A percentile compares a stretch with the other conserved stretches of the same genome.
Evolutionary conservation across 1,140 invertebrate genomes (phyloP).

Genomic region (Drosophila willistoni): DNA sequence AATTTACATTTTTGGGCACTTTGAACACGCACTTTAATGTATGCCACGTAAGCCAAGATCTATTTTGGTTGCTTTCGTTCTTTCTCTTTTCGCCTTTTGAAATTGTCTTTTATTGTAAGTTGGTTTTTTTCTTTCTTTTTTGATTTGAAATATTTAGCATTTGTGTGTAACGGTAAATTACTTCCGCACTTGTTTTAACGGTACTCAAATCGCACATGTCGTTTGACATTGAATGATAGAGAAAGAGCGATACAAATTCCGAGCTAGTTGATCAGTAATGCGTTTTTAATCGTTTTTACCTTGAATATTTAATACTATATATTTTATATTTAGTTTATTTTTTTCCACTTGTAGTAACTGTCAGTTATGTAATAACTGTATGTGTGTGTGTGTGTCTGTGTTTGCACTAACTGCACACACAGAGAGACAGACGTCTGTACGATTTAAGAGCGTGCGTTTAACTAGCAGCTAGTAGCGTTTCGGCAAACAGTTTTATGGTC

Average conservation of each 20-base stretch:
- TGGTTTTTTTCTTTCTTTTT: no score
- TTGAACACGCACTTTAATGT: constrained; percentile 73
- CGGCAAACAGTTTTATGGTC: constrained; percentile 54
- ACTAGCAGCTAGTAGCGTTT: constrained; percentile 35
- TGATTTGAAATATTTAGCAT: constrained; percentile 6
- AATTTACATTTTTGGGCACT: constrained; percentile 66
- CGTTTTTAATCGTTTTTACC: constrained; percentile 52
- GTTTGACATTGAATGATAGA: constrained; percentile 57
- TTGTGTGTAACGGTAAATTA: constrained; percentile 59
- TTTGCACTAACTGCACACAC: not conserved
- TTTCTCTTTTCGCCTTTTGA: not conserved
- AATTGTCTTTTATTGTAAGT: not conserved
- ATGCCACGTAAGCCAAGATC: constrained; percentile 67
- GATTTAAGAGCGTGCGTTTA: constrained; percentile 45
- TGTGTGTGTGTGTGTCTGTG: constrained; percentile 28
- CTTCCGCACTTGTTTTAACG: constrained; percentile 74
- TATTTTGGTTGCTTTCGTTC: not conserved
- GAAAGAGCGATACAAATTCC: not conserved
- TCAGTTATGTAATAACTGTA: constrained; percentile 35
- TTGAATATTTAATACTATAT: constrained; percentile 29
- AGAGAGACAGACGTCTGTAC: constrained; percentile 28
- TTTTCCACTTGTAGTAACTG: not conserved
- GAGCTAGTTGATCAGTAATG: constrained; percentile 12
- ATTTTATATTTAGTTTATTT: not conserved
- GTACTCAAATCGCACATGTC: constrained; percentile 29